Conservation (phyloP, 2,113 vertebrate genomes). For the Ifrita kowaldi region DNA sequence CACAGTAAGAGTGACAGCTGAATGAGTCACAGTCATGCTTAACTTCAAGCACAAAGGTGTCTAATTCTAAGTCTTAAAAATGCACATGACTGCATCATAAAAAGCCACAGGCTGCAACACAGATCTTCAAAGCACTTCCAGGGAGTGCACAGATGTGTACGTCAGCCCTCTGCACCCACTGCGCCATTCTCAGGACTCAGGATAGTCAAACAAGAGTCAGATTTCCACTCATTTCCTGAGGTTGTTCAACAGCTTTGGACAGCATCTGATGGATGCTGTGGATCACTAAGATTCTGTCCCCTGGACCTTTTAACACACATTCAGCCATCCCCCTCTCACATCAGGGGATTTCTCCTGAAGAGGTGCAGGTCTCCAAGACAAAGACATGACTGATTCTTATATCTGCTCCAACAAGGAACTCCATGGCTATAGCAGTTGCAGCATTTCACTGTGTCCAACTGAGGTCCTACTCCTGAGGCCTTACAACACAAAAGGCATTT, state of each 20-base stretch:
- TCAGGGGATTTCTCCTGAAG: constrained; percentile 31
- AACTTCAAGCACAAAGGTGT: constrained; percentile 48
- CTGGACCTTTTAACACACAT: constrained; percentile 26
- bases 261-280: constrained; percentile 26
- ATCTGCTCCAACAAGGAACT: not conserved
- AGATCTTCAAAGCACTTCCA: constrained; percentile 44
- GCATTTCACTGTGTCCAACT: constrained; percentile 12
- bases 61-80: constrained; percentile 34
- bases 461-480: constrained; percentile 45
- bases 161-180: not conserved
- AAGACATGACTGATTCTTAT: constrained; percentile 40
- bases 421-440: not conserved
- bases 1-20: constrained; percentile 29
- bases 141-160: constrained; percentile 15
- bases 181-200: not conserved
- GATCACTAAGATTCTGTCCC: constrained; percentile 60
- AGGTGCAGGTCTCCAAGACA: not conserved
- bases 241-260: not conserved
- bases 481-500: constrained; percentile 59
- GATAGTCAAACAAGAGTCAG: constrained; percentile 27
- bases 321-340: not conserved
- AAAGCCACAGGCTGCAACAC: constrained; percentile 15
- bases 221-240: constrained; percentile 49
- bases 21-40: constrained; percentile 39
- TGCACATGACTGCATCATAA: constrained; percentile 14